phyloP scores from a whole-genome alignment of 2,888 invertebrate species.

The Cosmia pyralina region DNA sequence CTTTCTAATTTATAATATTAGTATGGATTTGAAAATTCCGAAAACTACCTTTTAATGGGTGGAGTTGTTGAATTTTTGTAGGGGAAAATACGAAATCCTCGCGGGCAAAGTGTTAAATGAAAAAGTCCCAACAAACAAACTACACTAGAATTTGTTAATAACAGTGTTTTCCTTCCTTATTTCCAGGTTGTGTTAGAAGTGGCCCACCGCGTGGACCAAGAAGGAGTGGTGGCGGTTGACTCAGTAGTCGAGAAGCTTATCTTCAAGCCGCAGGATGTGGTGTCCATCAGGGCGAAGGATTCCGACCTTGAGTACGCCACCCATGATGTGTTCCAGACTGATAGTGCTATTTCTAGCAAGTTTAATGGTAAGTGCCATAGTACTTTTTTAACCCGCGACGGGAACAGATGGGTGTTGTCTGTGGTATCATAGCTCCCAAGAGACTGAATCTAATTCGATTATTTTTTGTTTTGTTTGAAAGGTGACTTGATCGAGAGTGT shows the following conservation, averaged over 20 bases:
- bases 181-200: slow-evolving; percentile 94
- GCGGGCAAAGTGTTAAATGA: too few relatives aligned
- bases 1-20: too few relatives aligned
- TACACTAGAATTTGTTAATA: neutral
- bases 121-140: neutral
- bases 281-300: slow-evolving; percentile 95
- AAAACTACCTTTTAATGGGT: neutral
- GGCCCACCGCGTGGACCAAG: slow-evolving; percentile 94
- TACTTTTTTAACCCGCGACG: neutral
- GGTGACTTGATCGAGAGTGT: too few relatives aligned
- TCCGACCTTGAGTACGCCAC: slow-evolving; percentile 97
- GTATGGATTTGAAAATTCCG: too few relatives aligned
- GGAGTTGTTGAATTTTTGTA: neutral
- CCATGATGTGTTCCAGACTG: slow-evolving; percentile 96
- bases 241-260: slow-evolving; percentile 94
- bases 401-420: too few relatives aligned
- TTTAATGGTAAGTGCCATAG: slow-evolving; percentile 92
- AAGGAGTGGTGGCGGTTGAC: slow-evolving; percentile 92
- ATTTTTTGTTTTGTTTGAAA: too few relatives aligned
- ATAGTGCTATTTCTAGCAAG: slow-evolving; percentile 95
- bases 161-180: slow-evolving; percentile 5
- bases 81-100: neutral
- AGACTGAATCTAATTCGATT: too few relatives aligned
- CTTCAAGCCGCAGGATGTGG: slow-evolving; percentile 95
- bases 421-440: too few relatives aligned